Base-by-base conservation (phyloP, 2,888 invertebrate species). In the Pandemis heparana region DNA sequence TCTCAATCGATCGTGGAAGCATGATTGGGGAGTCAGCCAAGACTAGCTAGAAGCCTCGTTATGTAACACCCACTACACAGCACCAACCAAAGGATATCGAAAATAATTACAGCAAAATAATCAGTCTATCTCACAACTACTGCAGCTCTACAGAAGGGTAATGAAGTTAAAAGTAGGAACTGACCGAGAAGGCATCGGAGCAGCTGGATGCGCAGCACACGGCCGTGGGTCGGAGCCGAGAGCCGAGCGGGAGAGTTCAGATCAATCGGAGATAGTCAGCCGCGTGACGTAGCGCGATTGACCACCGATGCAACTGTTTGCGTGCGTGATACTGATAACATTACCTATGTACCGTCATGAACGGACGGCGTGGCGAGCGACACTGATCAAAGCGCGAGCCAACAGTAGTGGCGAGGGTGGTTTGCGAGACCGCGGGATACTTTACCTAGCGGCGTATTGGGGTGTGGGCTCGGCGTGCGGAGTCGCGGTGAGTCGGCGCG, bases 161-260 rank as follows among this genome's bases (percentile, higher is more conserved):
- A 78, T 80, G 75, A 77, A 79, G 71, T 77, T 76, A 79, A 78
- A 71, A 70, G 77, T 70, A 77, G 48, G 68, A 83, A 92, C 92
- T 92, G 89, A 92, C 92, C 92, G 91, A 92, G 84, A 88, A 88
- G 88, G 87, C 92, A 93, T 93, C 91, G 90, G 92, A 92, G 88
- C 90, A 89, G 90, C 90, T 89, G 88, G 90, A 88, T 84, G 91
- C 87, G 89, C 91, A 92, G 91, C 92, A 92, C 92, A 89, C 90
- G 78, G 76, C 75, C 77, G 81, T 78, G 79, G 79, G 79, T 69
- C 67, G 73, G 63, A 63, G 63, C 73, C 48, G 73, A 51, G 68
- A 73, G 68, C 72, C 67, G 68, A 46, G 67, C 81, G 79, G 72
- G 79, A 82, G 77, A 83, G 83, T 84, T 84, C 87, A 84, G 81